Percentiles rank a stretch among this genome's conserved stretches.
Conservation (phyloP, 2,888 invertebrate species). For the Amphipoea lucens region DNA sequence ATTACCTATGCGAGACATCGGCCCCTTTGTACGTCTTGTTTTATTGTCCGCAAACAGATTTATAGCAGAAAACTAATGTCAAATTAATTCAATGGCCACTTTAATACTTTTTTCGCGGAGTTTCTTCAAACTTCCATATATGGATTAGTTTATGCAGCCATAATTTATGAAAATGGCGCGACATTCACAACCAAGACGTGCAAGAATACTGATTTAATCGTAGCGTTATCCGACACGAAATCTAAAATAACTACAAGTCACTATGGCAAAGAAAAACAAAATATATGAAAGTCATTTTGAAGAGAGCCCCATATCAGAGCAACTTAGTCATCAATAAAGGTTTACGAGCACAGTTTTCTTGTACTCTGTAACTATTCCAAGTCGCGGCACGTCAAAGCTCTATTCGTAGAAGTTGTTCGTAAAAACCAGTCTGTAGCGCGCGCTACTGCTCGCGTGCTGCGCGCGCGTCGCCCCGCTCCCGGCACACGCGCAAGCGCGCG, state of each 20-base stretch:
- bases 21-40: constrained; percentile 48
- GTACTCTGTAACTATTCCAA: constrained; percentile 74
- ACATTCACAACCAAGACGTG: constrained; percentile 37
- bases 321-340: constrained; percentile 78
- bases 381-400: constrained; percentile 87
- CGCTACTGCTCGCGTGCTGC: constrained; percentile 86
- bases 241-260: constrained; percentile 56
- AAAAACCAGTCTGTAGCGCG: constrained; percentile 87
- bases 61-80: constrained; percentile 53
- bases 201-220: constrained; percentile 51
- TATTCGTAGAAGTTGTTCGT: constrained; percentile 86
- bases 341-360: constrained; percentile 76
- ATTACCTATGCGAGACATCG: constrained; percentile 65
- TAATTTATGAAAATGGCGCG: constrained; percentile 47
- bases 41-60: constrained; percentile 49
- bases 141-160: constrained; percentile 32
- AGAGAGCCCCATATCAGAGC: constrained; percentile 61
- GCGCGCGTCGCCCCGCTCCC: constrained; percentile 81
- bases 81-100: constrained; percentile 60
- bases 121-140: constrained; percentile 46
- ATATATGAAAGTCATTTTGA: constrained; percentile 60
- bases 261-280: constrained; percentile 54
- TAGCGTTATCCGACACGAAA: constrained; percentile 51
- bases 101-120: constrained; percentile 38
- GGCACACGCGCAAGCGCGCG: constrained; percentile 75